A percentile compares a stretch with the other conserved stretches of the same genome.
Conservation (phyloP, 2,888 invertebrate genomes). For the Rutpela maculata region DNA sequence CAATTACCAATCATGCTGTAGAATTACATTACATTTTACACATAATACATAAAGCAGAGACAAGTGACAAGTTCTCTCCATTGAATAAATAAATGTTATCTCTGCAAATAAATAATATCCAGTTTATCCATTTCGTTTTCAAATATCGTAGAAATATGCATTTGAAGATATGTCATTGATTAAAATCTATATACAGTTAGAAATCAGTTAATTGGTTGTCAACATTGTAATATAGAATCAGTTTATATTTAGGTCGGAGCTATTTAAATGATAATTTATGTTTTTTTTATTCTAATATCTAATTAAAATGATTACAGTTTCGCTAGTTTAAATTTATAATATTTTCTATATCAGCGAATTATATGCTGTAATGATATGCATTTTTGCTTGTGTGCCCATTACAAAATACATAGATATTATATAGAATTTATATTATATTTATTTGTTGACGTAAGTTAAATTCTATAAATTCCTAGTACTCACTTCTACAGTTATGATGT, state of each 20-base stretch:
- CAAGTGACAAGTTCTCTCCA: too few relatives aligned
- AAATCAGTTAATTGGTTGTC: not conserved
- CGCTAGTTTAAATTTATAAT: not conserved
- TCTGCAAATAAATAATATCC: too few relatives aligned
- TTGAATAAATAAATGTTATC: too few relatives aligned
- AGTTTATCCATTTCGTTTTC: too few relatives aligned
- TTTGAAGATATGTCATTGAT: not conserved
- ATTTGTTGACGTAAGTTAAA: not conserved
- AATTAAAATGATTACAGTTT: not conserved
- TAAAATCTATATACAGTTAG: not conserved
- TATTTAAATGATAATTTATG: constrained; percentile 7
- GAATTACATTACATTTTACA: too few relatives aligned
- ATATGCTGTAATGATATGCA: not conserved
- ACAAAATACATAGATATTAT: not conserved
- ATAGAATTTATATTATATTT: too few relatives aligned
- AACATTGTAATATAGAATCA: not conserved
- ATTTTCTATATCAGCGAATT: constrained; percentile 4
- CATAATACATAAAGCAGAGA: too few relatives aligned
- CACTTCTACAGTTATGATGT: not conserved
- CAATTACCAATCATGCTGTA: too few relatives aligned
- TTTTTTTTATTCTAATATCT: constrained; percentile 5
- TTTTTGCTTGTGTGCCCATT: not conserved
- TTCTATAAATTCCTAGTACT: not conserved
- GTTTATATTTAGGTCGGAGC: constrained; percentile 7
- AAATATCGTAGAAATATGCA: too few relatives aligned